phyloP scores from a whole-genome alignment of 2,797 vertebrate genomes.

The Carcharodon carcharias region DNA sequence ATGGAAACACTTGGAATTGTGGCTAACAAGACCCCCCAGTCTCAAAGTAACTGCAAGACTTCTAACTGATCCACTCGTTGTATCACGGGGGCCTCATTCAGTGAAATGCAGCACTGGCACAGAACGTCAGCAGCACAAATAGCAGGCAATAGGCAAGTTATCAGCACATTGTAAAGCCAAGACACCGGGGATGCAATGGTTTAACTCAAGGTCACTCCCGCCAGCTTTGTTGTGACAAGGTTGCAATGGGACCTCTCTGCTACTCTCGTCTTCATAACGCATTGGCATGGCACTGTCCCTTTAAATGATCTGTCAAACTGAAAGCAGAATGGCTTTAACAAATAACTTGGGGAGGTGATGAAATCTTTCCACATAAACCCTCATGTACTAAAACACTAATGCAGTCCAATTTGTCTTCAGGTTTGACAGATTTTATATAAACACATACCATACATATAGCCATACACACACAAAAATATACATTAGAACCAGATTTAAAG shows the following conservation, averaged over 20 bases:
- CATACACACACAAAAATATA: background rate
- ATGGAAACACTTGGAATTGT: background rate
- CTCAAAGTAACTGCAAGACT: background rate
- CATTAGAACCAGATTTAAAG: constrained; percentile 12
- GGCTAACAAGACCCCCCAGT: background rate
- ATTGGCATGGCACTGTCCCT: background rate
- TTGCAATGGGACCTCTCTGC: background rate
- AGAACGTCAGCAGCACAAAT: constrained; percentile 23
- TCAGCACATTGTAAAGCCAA: background rate
- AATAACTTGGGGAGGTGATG: background rate
- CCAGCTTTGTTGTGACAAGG: background rate
- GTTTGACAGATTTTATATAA: background rate
- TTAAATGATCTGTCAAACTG: constrained; percentile 9
- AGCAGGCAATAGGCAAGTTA: constrained; percentile 17
- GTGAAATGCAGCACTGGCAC: too few species aligned
- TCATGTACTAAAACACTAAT: background rate
- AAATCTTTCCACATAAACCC: background rate
- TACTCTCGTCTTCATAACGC: background rate
- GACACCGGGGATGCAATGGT: constrained; percentile 31
- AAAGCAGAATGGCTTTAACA: background rate
- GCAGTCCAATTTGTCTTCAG: background rate
- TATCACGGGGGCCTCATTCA: background rate
- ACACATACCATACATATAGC: background rate
- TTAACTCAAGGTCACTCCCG: background rate
- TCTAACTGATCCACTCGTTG: background rate